Evolutionary conservation across 2,888 invertebrate genomes (phyloP), one percentile per base, ranked within the genome.

Genomic region (Drosophila paranaensis): DNA sequence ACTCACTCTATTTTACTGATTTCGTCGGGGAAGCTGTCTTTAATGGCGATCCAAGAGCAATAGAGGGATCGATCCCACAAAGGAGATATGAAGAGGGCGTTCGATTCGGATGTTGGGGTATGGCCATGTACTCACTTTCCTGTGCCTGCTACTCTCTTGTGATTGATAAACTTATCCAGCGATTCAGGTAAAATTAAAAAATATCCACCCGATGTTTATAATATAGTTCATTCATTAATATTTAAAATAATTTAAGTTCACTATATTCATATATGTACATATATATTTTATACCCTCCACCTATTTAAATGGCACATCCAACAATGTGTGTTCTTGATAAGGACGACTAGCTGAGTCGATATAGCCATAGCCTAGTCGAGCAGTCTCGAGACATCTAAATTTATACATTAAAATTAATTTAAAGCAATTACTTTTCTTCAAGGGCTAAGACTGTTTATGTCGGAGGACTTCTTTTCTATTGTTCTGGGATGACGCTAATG

Each of bases 1-100:
- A 98, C 91, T 98, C 98, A 0, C 93, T 99, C 8, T 98, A 98
- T 93, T 98, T 99, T 92, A 99, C 98, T 0, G 98, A 98, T 93
- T 99, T 98, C 90, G 98, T 93, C 46, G 92, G 92, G 0, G 93
- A 92, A 77, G 91, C 93, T 39, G 92, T 92, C 51, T 92, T 91
- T 56, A 88, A 89, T 46, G 92, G 92, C 11, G 88, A 89, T 64
- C 94, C 94, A 27, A 94, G 96, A 95, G 97, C 96, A 70, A 94
- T 95, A 0, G 95, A 95, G 50, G 96, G 96, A 14, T 94, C 95
- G 20, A 89, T 92, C 20, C 93, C 94, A 60, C 94, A 96, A 66
- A 93, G 94, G 16, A 93, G 95, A 11, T 99, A 98, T 90, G 97
- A 98, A 92, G 96, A 96, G 43, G 99, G 99, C 0, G 98, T 99